These are phyloP conservation scores for Neocloeon triangulifer DNA, from an alignment of 1,140 invertebrate genomes.

Conservation along the genomic window DNA sequence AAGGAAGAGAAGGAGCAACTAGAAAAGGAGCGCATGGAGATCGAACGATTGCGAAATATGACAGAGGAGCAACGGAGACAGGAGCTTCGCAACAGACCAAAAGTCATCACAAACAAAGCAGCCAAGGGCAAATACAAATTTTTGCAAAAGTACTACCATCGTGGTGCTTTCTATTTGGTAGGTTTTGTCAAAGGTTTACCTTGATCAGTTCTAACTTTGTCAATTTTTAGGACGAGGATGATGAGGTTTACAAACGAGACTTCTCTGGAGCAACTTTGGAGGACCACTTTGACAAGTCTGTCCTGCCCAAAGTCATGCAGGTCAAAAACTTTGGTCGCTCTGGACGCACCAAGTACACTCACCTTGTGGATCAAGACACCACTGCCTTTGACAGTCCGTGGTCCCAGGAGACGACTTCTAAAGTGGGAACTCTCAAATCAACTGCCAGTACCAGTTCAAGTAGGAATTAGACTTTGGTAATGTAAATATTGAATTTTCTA, in stretches of 20 bases:
- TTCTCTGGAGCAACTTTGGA: conserved; percentile 93
- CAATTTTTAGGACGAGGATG: conserved; percentile 53
- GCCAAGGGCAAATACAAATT: conserved; percentile 99
- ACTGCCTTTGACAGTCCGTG: conserved; percentile 95
- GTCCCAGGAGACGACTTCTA: conserved; percentile 75
- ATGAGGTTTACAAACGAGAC: conserved; percentile 81
- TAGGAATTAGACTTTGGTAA: no score
- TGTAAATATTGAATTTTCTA: no score
- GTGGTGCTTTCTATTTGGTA: conserved; percentile 89
- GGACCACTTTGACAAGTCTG: conserved; percentile 98
- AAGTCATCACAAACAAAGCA: conserved; percentile 81
- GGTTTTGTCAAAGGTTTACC: conserved; percentile 6
- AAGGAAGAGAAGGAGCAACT: conserved; percentile 84
- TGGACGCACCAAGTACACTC: conserved; percentile 96
- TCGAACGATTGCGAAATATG: conserved; percentile 79
- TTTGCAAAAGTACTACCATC: conserved; percentile 98
- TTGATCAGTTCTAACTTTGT: no score
- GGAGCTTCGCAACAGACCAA: conserved; percentile 82
- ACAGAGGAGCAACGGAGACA: conserved; percentile 88
- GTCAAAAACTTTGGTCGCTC: conserved; percentile 99
- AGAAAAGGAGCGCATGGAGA: conserved; percentile 71
- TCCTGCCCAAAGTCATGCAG: conserved; percentile 98
- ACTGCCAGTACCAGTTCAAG: no score
- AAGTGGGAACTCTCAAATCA: no score
- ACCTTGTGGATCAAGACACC: conserved; percentile 97